Conservation (phyloP, 2,113 vertebrate genomes). For the Zosterops japonicus region DNA sequence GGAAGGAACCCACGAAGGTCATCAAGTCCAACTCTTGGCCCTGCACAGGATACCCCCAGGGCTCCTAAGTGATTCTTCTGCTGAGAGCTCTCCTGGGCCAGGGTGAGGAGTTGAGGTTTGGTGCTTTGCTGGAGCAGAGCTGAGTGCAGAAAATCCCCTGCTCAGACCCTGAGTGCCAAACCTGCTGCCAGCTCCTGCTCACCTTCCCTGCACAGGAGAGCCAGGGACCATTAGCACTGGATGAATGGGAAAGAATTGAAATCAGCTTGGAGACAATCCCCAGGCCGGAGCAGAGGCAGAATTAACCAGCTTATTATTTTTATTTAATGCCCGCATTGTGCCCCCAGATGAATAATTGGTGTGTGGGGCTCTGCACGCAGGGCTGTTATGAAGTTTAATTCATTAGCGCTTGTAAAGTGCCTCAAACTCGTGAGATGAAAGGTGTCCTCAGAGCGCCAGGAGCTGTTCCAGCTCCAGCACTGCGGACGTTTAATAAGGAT, state of each 20-base stretch:
- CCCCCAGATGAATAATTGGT: slow-evolving; percentile 16
- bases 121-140: background rate
- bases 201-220: background rate
- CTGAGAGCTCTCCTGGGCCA: background rate
- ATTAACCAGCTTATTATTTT: slow-evolving; percentile 54
- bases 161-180: background rate
- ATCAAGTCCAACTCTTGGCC: accelerated
- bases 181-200: background rate
- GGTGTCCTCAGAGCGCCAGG: slow-evolving; percentile 47
- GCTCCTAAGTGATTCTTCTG: background rate
- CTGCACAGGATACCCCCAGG: background rate
- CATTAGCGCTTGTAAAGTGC: slow-evolving; percentile 43
- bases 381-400: slow-evolving; percentile 45
- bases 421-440: slow-evolving; percentile 33
- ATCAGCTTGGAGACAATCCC: background rate
- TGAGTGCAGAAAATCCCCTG: background rate
- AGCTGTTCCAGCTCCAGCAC: background rate
- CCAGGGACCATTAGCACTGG: background rate
- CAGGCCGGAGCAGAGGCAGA: background rate
- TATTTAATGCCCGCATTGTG: slow-evolving; percentile 34
- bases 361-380: background rate
- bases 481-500: slow-evolving; percentile 24
- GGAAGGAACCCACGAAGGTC: background rate
- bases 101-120: background rate
- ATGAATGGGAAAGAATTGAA: background rate